Conservation (phyloP, 2,797 vertebrate species). For the Phalloptychus januarius region DNA sequence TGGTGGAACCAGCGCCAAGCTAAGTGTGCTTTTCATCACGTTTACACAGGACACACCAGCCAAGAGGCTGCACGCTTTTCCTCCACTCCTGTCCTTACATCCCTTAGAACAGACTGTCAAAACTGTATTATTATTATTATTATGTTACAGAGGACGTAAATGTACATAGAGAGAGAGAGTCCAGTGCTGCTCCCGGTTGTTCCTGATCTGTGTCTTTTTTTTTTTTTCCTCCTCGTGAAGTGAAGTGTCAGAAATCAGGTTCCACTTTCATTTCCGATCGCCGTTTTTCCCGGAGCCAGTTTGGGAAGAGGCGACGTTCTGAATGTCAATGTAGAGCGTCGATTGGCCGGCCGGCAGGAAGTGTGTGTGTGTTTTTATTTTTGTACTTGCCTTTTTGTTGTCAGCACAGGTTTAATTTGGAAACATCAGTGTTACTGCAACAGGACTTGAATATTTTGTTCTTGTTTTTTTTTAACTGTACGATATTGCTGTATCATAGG, state of each 20-base stretch:
- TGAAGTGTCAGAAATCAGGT: conserved; percentile 61
- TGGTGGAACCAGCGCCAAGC: conserved; percentile 59
- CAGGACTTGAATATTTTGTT: conserved; percentile 80
- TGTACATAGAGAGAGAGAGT: conserved; percentile 72
- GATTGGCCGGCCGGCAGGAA: conserved; percentile 21
- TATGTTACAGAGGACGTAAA: conserved; percentile 59
- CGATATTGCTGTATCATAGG: conserved; percentile 61
- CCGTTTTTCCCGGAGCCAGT: conserved; percentile 24
- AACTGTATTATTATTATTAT: conserved; percentile 51
- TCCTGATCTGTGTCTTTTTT: conserved; percentile 43
- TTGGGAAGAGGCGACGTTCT: not conserved
- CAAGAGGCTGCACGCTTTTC: conserved; percentile 71
- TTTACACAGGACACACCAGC: conserved; percentile 71
- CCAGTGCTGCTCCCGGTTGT: conserved; percentile 69
- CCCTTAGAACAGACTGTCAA: conserved; percentile 65
- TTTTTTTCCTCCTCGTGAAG: conserved; percentile 32
- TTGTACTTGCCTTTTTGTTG: conserved; percentile 27
- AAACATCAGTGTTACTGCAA: conserved; percentile 86
- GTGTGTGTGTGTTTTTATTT: conserved; percentile 30
- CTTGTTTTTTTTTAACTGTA: conserved; percentile 6
- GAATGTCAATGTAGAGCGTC: conserved; percentile 8
- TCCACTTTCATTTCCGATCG: conserved; percentile 50
- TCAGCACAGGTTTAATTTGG: conserved; percentile 44
- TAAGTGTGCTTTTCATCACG: conserved; percentile 62
- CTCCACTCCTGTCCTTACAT: conserved; percentile 59